phyloP scores from a whole-genome alignment of 1,140 invertebrate species.

The Drosophila ananassae region DNA sequence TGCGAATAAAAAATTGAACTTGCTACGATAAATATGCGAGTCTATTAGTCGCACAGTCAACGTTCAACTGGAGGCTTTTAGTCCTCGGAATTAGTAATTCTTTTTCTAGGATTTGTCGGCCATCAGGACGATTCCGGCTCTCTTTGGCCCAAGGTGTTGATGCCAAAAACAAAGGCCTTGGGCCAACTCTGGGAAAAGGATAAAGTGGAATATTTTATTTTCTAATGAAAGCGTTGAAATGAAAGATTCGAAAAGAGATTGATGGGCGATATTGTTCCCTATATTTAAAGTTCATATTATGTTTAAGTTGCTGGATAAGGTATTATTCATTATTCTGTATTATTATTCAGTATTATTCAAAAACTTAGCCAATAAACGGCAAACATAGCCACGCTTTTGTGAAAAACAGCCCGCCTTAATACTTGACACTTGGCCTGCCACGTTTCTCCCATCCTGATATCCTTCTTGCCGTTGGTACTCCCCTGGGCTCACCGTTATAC shows the following conservation, averaged over 20 bases:
- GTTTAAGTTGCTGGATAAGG: too few species aligned
- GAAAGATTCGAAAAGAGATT: slow-evolving; percentile 46
- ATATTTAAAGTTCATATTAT: neutral
- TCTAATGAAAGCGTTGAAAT: slow-evolving; percentile 63
- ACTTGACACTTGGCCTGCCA: slow-evolving; percentile 28
- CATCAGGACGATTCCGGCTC: slow-evolving; percentile 12
- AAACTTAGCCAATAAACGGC: slow-evolving; percentile 18
- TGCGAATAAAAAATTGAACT: slow-evolving; percentile 78
- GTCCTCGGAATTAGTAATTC: slow-evolving; percentile 68
- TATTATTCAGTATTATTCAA: slow-evolving; percentile 2
- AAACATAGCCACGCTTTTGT: neutral
- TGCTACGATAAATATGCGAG: slow-evolving; percentile 72
- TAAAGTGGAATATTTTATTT: slow-evolving; percentile 75
- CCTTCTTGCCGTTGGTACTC: neutral
- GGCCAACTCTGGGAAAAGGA: slow-evolving; percentile 29
- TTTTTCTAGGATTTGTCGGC: slow-evolving; percentile 10
- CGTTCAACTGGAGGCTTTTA: slow-evolving; percentile 41
- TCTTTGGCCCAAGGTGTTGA: slow-evolving; percentile 34
- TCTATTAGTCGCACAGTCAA: slow-evolving; percentile 67
- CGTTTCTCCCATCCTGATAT: slow-evolving; percentile 10
- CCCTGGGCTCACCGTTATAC: slow-evolving; percentile 29
- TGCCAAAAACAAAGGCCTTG: slow-evolving; percentile 59
- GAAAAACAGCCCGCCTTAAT: neutral
- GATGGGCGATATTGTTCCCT: slow-evolving; percentile 2
- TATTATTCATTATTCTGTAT: neutral